Percentiles rank a stretch among this genome's conserved stretches.
Evolutionary conservation across 2,797 vertebrate species (phyloP).

Genomic region (Aplochiton taeniatus): DNA sequence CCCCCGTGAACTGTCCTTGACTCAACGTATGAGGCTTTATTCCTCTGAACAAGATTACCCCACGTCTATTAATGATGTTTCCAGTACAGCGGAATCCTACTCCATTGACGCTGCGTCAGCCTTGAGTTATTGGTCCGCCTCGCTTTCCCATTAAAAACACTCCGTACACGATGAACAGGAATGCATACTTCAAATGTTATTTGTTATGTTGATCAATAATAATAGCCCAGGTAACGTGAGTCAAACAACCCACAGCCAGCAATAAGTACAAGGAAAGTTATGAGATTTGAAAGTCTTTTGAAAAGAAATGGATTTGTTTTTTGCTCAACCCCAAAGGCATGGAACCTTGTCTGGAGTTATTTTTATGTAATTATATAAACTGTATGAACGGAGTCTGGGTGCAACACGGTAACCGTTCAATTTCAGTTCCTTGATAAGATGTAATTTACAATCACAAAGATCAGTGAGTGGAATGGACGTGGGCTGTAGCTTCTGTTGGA

Average conservation of each 20-base stretch:
- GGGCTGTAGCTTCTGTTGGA: slow-evolving; percentile 16
- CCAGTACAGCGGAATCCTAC: slow-evolving; percentile 19
- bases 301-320: not conserved
- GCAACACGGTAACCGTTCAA: not conserved
- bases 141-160: slow-evolving; percentile 34
- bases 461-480: slow-evolving; percentile 12
- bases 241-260: slow-evolving; percentile 8
- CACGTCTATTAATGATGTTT: slow-evolving; percentile 1
- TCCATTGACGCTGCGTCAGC: not conserved
- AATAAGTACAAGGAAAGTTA: slow-evolving; percentile 6
- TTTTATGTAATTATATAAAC: too few relatives aligned
- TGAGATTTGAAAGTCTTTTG: slow-evolving; percentile 4
- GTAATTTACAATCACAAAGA: slow-evolving; percentile 19
- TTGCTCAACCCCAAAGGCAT: not conserved
- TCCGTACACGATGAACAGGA: slow-evolving; percentile 36
- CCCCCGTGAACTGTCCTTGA: not conserved
- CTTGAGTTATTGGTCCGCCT: slow-evolving; percentile 30
- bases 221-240: slow-evolving; percentile 35
- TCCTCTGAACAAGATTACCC: not conserved
- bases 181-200: slow-evolving; percentile 46
- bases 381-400: too few relatives aligned
- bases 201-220: slow-evolving; percentile 52
- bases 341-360: not conserved
- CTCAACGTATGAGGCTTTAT: not conserved
- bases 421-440: slow-evolving; percentile 10